Evolutionary conservation across 2,888 invertebrate genomes (phyloP), one percentile per base, ranked within the genome.

Genomic region (Drosophila tripunctata): DNA sequence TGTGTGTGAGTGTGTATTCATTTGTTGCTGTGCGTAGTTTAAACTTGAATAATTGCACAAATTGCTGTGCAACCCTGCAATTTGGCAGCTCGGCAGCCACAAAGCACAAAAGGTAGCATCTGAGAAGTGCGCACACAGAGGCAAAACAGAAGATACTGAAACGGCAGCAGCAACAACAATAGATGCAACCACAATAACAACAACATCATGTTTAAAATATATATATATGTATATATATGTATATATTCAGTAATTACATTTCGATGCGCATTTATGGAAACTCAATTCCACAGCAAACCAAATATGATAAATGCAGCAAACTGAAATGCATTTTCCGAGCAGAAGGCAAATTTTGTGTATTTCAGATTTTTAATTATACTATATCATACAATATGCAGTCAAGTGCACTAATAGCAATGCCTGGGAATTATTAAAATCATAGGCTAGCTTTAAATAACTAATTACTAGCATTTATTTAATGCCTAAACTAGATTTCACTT

Each of bases 11-110:
- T 27, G 15, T 40, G 43, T 52, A 19, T 36, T 17, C 12, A 58
- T 45, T 12, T 33, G 48, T 30, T 10, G 47, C 33, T 33, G 17
- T 35, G 33, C 30, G 43, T 52, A 31, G 33, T 41, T 58, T 55
- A 43, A 63, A 54, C 64, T 54, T 60, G 57, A 66, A 60, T 68
- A 79, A 76, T 78, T 76, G 71, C 76, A 60, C 38, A 70, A 78
- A 75, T 67, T 76, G 75, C 62, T 57, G 44, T 54, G 61, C 47
- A 76, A 22, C 44, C 52, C 35, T 54, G 50, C 55, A 54, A 58
- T 27, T 21, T 48, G 35, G 35, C 6, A 36, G 22, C 24, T 35
- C 35, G 22, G 24, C 15, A 48, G 27, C 47, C 48, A 43, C 15
- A 45, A 54, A 40, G 35, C 36, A 70, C 47, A 70, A 52, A n/a